Evolutionary conservation across 2,888 invertebrate species (phyloP), one percentile per base, ranked within the genome.

Genomic region (Muschampia plurimacula): DNA sequence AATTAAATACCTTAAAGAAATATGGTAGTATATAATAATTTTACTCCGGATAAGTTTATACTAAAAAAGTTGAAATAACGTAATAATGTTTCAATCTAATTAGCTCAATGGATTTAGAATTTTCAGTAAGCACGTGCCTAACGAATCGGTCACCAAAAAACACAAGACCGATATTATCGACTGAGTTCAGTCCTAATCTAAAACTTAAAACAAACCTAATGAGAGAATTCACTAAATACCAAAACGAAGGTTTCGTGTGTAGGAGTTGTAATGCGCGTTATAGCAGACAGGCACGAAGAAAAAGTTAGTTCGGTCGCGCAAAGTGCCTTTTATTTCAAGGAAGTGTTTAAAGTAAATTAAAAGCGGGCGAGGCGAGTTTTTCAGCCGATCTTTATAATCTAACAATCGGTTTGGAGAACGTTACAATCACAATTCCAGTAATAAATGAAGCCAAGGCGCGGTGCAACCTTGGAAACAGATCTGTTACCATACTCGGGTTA

Each of bases 401-500:
- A 86, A 86, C 86, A 85, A 87, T 86, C 81, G 82, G 80, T 80
- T 81, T 78, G 82, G 84, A 84, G 83, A 88, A 85, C 83, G 85
- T 83, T 77, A 84, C 84, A 85, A 81, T 84, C 86, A 83, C 84
- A 84, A 84, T 85, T 77, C 81, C 79, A 84, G 81, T 83, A 84
- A 85, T 88, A 87, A 84, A 84, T 77, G 82, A 80, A 80, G 81
- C 82, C 80, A 81, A 84, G 82, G 83, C 81, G 83, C 84, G 78
- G 80, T 77, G 83, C 86, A 90, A 89, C 92, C 92, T 92, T 92
- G 93, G 85, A 85, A 88, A 87, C 83, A 85, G 87, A 90, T 89
- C 89, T 87, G 89, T 89, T 84, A 87, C 84, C 82, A 82, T 83
- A 82, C 80, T 79, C 81, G 80, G 79, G 86, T 83, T 83, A 81